Conservation (phyloP, 2,888 invertebrate species). For the Phengaris alcon region DNA sequence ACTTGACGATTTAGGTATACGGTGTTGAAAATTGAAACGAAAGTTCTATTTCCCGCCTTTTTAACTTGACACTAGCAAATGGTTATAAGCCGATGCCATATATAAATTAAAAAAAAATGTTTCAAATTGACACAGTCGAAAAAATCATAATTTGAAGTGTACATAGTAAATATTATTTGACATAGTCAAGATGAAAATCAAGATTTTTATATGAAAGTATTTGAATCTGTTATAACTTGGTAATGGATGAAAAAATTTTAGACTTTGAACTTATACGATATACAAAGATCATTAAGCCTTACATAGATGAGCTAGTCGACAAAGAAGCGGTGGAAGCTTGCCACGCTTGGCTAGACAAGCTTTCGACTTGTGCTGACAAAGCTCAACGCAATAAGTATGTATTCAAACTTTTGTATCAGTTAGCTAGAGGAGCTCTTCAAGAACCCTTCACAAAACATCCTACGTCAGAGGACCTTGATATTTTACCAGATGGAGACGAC, state of each 20-base stretch:
- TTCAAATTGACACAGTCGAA: too few relatives aligned
- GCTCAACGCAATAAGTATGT: conserved; percentile 60
- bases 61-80: too few relatives aligned
- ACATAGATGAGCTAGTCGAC: conserved; percentile 56
- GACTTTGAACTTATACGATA: conserved; percentile 65
- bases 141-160: too few relatives aligned
- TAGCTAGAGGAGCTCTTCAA: conserved; percentile 58
- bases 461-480: conserved; percentile 44
- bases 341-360: conserved; percentile 64
- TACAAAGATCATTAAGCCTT: conserved; percentile 61
- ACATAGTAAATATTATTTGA: too few relatives aligned
- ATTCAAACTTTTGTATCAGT: conserved; percentile 62
- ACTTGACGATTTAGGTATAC: too few relatives aligned
- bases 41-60: too few relatives aligned
- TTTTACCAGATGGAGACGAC: conserved; percentile 48
- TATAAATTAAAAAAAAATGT: too few relatives aligned
- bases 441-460: conserved; percentile 58
- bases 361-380: conserved; percentile 59
- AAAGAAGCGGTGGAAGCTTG: conserved; percentile 56
- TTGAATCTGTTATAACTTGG: conserved; percentile 42
- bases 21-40: too few relatives aligned
- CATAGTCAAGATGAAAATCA: background rate
- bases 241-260: conserved; percentile 49
- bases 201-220: background rate
- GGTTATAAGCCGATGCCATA: too few relatives aligned